These are phyloP conservation scores for Grammomys dolichurus DNA, from an alignment of 2,113 vertebrate species.

Conservation along the genomic window DNA sequence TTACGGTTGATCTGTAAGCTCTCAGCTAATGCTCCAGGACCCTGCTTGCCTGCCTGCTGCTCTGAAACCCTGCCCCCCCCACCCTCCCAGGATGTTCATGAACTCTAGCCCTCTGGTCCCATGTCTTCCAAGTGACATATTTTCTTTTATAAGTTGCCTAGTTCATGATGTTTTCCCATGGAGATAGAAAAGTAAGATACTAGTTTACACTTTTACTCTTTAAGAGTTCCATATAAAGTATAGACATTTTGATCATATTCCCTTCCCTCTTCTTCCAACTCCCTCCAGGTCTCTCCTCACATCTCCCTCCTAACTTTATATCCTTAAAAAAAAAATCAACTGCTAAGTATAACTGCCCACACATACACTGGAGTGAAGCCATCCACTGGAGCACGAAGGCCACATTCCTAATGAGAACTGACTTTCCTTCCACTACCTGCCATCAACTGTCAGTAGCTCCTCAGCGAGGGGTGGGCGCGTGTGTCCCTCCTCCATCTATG, in stretches of 20 bases:
- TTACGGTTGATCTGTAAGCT: not conserved
- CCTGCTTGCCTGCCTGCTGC: not conserved
- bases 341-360: no score
- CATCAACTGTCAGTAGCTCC: not conserved
- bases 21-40: not conserved
- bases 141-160: not conserved
- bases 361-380: not conserved
- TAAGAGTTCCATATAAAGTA: not conserved
- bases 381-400: not conserved
- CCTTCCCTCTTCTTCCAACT: not conserved
- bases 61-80: not conserved
- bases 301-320: not conserved
- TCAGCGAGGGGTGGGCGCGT: not conserved
- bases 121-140: not conserved
- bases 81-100: not conserved
- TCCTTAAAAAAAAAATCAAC: not conserved
- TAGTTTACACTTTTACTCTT: no score
- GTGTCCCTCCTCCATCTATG: not conserved
- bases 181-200: not conserved
- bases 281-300: not conserved
- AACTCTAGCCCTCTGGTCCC: not conserved
- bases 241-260: not conserved
- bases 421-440: not conserved
- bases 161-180: not conserved
- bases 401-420: not conserved